phyloP scores from a whole-genome alignment of 2,888 invertebrate genomes.

The Papilio gigon region DNA sequence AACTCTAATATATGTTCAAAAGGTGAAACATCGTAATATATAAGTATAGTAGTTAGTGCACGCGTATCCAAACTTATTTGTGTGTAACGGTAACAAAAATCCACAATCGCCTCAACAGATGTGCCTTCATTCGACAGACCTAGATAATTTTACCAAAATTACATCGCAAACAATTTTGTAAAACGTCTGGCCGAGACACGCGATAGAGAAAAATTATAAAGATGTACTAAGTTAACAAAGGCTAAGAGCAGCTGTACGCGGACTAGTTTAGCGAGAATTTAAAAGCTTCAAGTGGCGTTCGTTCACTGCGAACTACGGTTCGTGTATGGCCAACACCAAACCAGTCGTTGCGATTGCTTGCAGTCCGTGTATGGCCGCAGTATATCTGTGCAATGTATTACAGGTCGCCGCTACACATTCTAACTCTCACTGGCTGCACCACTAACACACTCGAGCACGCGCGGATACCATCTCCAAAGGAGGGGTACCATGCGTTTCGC shows the following conservation, averaged over 20 bases:
- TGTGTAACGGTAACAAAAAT: conserved; percentile 15
- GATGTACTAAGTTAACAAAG: conserved; percentile 53
- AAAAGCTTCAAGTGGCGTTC: background rate
- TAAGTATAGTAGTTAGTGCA: conserved; percentile 1
- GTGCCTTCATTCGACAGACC: conserved; percentile 22
- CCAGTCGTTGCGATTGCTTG: background rate
- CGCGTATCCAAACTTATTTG: conserved; percentile 21
- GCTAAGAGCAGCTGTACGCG: conserved; percentile 43
- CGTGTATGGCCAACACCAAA: background rate
- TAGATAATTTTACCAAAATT: conserved; percentile 25
- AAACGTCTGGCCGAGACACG: conserved; percentile 11
- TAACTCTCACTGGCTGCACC: conserved; percentile 73
- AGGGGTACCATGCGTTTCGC: conserved; percentile 28
- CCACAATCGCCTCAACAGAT: conserved; percentile 10
- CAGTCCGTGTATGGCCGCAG: conserved; percentile 1
- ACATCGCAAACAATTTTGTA: conserved; percentile 26
- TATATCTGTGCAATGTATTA: conserved; percentile 50
- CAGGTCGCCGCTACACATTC: conserved; percentile 64
- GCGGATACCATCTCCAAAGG: conserved; percentile 38
- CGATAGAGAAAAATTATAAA: conserved; percentile 42
- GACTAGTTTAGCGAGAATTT: background rate
- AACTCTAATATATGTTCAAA: background rate
- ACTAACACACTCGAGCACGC: conserved; percentile 63
- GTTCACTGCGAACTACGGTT: background rate
- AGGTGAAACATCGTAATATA: background rate